Percentiles rank a stretch among this genome's conserved stretches.
These are phyloP conservation scores for Phrynocephalus guinanensis DNA, from an alignment of 2,797 vertebrate species.

Conservation along the genomic window DNA sequence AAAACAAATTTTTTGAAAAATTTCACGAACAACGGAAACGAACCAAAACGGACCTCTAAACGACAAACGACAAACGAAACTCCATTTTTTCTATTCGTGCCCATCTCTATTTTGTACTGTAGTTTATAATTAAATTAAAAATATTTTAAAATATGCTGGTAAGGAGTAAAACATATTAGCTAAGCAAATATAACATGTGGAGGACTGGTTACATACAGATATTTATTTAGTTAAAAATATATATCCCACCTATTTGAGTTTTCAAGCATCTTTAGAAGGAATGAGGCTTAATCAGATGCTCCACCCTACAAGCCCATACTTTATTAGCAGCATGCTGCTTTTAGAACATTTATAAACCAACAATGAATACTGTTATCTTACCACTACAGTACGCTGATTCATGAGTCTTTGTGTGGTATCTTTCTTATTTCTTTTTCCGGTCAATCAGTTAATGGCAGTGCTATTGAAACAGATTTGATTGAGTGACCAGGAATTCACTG, in stretches of 20 bases:
- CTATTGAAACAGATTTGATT: slow-evolving; percentile 64
- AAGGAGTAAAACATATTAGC: no score
- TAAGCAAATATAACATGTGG: no score
- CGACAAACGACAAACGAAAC: no score
- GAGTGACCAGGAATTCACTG: slow-evolving; percentile 61
- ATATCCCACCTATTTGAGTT: not conserved
- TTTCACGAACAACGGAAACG: no score
- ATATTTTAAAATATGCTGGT: not conserved
- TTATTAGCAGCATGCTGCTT: not conserved
- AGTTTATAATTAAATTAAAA: no score
- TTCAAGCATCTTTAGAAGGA: not conserved
- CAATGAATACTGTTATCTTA: not conserved
- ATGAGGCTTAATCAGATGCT: not conserved
- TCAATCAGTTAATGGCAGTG: slow-evolving; percentile 65
- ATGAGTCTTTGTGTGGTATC: slow-evolving; percentile 18
- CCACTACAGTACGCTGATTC: not conserved
- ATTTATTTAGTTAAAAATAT: not conserved
- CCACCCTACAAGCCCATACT: not conserved
- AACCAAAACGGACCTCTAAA: no score
- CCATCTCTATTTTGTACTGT: no score
- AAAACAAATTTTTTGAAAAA: no score
- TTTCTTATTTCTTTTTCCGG: slow-evolving; percentile 34
- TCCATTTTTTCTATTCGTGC: no score
- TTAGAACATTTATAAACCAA: not conserved
- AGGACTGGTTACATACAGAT: no score